Evolutionary conservation across 2,797 vertebrate genomes (phyloP), one percentile per base, ranked within the genome.

Genomic region (Nannoperca australis): DNA sequence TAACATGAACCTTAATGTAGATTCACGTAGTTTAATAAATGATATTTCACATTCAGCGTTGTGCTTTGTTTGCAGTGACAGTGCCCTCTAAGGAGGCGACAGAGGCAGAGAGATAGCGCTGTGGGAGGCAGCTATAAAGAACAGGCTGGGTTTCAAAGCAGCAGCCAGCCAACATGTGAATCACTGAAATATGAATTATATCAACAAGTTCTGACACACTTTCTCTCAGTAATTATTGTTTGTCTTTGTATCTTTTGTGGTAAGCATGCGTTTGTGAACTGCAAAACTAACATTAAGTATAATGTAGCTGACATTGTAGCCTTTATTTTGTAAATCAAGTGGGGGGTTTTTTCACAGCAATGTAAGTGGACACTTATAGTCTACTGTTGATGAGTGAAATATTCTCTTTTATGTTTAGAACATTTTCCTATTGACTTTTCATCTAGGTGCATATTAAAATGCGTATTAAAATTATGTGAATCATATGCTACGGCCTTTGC

Each of bases 41-140:
- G 11, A 17, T 32, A 38, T 22, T 58, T 45, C 15, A 17, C 34
- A 20, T 64, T 62, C 47, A 6, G 61, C 44, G 34, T 27, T 34
- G 5, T 44, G 27, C 22, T 42, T 50, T 62, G 56, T 82, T 63
- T 67, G 24, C 18, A 36, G 50, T 40, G 17, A 58, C 45, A 44
- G 30, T 49, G 51, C 38, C 32, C 27, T 81, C 42, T 75, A 18
- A 56, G 58, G 51, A 40, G 61, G 30, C 5, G 27, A 36, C 58
- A 61, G 38, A 67, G 22, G 40, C 45, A 36, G 45, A 62, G 32
- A 22, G 53, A 51, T 42, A 36, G 56, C 24, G 3, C 24, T 53
- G 65, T 70, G 45, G 27, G 61, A 73, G 20, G 30, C 51, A 64
- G 62, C 69, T 61, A 45, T 68, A 47, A 72, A 61, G 11, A 36